phyloP scores from a whole-genome alignment of 2,888 invertebrate genomes.

The Lasioglossum malachurum region DNA sequence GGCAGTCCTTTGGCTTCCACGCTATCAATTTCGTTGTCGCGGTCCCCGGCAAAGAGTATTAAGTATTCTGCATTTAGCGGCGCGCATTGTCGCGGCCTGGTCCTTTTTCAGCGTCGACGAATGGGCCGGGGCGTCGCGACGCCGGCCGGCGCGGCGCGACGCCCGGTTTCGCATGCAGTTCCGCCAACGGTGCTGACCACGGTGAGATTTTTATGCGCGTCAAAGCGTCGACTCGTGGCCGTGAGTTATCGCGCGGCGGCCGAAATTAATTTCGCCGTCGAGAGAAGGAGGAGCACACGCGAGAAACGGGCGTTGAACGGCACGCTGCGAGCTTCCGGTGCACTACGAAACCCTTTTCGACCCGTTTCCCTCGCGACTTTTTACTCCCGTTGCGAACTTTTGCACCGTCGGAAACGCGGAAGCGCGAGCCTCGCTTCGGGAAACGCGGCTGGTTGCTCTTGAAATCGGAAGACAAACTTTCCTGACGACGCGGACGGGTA shows the following conservation, averaged over 20 bases:
- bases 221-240: constrained; percentile 75
- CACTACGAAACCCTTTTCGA: constrained; percentile 10
- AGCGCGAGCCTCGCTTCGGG: background rate
- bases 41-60: constrained; percentile 4
- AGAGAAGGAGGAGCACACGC: constrained; percentile 53
- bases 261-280: constrained; percentile 74
- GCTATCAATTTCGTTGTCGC: background rate
- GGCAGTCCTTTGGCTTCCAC: background rate
- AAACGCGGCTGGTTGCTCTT: background rate
- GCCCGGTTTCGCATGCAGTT: constrained; percentile 48
- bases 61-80: constrained; percentile 23
- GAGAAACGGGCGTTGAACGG: constrained; percentile 43
- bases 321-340: constrained; percentile 34
- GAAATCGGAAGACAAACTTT: constrained; percentile 19
- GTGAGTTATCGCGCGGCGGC: constrained; percentile 75
- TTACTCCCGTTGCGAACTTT: background rate
- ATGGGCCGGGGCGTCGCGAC: constrained; percentile 52
- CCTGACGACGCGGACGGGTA: background rate
- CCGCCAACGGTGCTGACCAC: constrained; percentile 61
- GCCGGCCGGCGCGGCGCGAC: constrained; percentile 28
- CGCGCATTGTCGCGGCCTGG: constrained; percentile 40
- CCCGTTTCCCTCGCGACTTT: constrained; percentile 1
- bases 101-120: constrained; percentile 34
- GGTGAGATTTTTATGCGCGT: constrained; percentile 73
- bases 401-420: constrained; percentile 4